Evolutionary conservation across 2,797 vertebrate genomes (phyloP).

Genomic region (Podarcis lilfordi): DNA sequence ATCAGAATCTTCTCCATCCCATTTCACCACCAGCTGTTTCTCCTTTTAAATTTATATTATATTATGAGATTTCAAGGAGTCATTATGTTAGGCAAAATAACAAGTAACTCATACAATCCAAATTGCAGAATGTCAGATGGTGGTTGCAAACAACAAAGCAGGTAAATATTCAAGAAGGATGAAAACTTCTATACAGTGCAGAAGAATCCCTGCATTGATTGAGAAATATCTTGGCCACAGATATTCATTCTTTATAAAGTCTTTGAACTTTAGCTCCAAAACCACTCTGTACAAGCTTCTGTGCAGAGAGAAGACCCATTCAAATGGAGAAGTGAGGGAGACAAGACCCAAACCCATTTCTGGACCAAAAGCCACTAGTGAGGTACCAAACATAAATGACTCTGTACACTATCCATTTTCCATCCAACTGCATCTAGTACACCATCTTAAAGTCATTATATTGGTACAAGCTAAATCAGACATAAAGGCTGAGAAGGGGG

Average conservation of each 20-base stretch:
- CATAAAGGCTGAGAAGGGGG: neutral
- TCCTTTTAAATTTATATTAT: neutral
- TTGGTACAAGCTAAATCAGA: neutral
- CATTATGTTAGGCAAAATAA: too few relatives aligned
- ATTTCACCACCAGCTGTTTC: neutral
- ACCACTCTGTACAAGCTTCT: neutral
- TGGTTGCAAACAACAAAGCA: neutral
- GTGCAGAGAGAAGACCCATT: neutral
- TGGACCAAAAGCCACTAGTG: neutral
- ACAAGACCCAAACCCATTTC: neutral
- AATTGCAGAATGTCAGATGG: neutral
- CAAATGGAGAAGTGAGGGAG: neutral
- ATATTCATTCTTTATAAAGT: neutral
- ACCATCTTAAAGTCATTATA: neutral
- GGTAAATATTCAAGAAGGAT: neutral
- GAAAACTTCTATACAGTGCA: neutral
- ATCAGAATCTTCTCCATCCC: neutral
- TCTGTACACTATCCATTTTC: neutral
- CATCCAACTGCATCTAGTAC: neutral
- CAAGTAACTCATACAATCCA: neutral
- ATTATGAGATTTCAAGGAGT: neutral
- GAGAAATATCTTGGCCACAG: neutral
- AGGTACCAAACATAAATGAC: neutral
- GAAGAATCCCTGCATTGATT: neutral
- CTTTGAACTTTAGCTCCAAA: neutral